Evolutionary conservation across 2,797 vertebrate genomes (phyloP).

Genomic region (Pampus argenteus): DNA sequence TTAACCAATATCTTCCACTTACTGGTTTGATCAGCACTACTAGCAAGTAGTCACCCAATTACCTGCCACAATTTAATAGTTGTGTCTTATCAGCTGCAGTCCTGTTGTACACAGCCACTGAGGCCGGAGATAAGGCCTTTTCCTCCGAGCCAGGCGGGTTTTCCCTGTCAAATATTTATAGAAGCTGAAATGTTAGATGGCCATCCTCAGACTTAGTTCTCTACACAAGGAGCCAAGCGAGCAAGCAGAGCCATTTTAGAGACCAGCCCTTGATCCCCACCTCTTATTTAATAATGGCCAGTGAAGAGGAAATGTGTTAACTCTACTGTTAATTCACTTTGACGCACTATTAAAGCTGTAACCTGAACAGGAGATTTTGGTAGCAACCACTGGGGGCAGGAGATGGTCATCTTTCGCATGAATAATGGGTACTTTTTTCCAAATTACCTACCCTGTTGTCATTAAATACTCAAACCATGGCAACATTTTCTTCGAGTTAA

Average conservation of each 20-base stretch:
- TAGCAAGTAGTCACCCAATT: constrained; percentile 24
- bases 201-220: constrained; percentile 66
- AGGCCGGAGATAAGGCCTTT: constrained; percentile 70
- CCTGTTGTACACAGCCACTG: constrained; percentile 51
- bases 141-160: constrained; percentile 66
- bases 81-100: constrained; percentile 55
- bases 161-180: constrained; percentile 85
- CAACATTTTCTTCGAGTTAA: constrained; percentile 1
- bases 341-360: constrained; percentile 34
- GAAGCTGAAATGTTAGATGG: constrained; percentile 82
- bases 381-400: constrained; percentile 11
- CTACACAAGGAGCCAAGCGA: constrained; percentile 40
- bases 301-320: not conserved
- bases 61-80: constrained; percentile 29
- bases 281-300: not conserved
- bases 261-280: constrained; percentile 1
- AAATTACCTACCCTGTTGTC: constrained; percentile 56
- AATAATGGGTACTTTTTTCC: constrained; percentile 57
- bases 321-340: constrained; percentile 35
- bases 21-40: constrained; percentile 20
- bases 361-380: constrained; percentile 35
- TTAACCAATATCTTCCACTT: not conserved
- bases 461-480: constrained; percentile 25
- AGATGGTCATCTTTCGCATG: constrained; percentile 46
- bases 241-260: constrained; percentile 13